Base-by-base conservation (phyloP, 2,797 vertebrate genomes). In the Anas capensis region DNA sequence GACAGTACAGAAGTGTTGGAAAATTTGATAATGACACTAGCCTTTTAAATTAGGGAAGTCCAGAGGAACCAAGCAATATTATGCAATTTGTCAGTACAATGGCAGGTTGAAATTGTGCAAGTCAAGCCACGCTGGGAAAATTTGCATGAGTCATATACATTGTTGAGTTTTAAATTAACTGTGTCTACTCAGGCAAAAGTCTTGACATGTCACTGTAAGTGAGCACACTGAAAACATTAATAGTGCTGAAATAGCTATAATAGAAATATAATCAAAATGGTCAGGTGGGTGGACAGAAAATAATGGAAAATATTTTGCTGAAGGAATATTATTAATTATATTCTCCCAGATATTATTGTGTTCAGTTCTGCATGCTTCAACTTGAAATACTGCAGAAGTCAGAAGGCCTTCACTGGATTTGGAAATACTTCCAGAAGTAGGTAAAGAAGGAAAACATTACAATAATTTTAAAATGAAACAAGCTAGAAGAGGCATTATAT, bases 201-300 rank as follows among this genome's bases (percentile, higher is more conserved):
- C 81, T 86, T 93, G 83, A 89, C 86, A 80, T 75, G 69, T 78
- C 79, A 89, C 61, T 91, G 76, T 34, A 89, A 88, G 46, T 54
- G 19, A 91, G 27, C 20, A 58, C 8, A 31, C 18, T 33, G 54
- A 61, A 85, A 91, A 62, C 10, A 69, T 69, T 89, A 75, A 68
- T 29, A 83, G 11, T 51, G 54, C 23, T 86, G 82, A 94, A 95
- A 81, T 15, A 90, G 18, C n/a, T 89, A 15, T 72, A 72, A 68
- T 33, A 81, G 36, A 90, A 89, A 91, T 57, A 71, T n/a, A 23
- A 76, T 79, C 12, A 92, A 83, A 92, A 88, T n/a, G 7, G 42
- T 88, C 86, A 82, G 46, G 6, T 51, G 8, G 5, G 14, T 20
- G 16, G 75, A 80, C 8, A 6, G 36, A 92, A 91, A 88, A 75